phyloP scores from a whole-genome alignment of 1,140 invertebrate genomes.

The Drosophila funebris region DNA sequence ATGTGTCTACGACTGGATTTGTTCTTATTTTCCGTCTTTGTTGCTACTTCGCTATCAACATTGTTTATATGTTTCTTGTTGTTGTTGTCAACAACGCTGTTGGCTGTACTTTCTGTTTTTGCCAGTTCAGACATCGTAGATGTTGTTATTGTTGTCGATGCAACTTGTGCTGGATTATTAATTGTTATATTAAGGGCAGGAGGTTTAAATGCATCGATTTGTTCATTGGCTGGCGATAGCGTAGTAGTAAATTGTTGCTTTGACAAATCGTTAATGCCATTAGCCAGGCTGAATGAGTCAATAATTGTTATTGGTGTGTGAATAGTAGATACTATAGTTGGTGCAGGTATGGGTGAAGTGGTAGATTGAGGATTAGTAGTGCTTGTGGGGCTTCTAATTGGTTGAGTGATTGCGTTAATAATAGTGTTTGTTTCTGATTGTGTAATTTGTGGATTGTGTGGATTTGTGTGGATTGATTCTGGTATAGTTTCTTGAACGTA shows the following conservation, averaged over 20 bases:
- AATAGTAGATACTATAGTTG: constrained; percentile 43
- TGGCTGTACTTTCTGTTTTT: constrained; percentile 1
- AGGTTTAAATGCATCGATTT: constrained; percentile 16
- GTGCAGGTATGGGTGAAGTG: constrained; percentile 72
- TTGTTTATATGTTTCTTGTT: constrained; percentile 32
- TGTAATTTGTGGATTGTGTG: too few species aligned
- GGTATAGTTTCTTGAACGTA: constrained; percentile 48
- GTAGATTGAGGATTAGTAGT: constrained; percentile 76
- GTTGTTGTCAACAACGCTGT: constrained; percentile 9
- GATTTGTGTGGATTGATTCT: constrained; percentile 43
- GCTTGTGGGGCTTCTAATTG: constrained; percentile 77
- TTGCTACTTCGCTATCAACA: constrained; percentile 68
- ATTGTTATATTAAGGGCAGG: constrained; percentile 40
- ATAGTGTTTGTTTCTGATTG: constrained; percentile 43
- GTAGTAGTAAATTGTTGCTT: constrained; percentile 39
- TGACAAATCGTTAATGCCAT: constrained; percentile 35
- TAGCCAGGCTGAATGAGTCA: constrained; percentile 36
- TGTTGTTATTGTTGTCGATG: constrained; percentile 39
- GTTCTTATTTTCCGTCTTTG: constrained; percentile 57
- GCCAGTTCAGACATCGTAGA: constrained; percentile 70
- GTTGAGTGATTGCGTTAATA: constrained; percentile 76
- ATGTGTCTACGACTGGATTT: constrained; percentile 48
- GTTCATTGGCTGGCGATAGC: constrained; percentile 28
- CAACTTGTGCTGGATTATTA: constrained; percentile 48
- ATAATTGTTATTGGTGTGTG: constrained; percentile 36